Conservation (phyloP, 1,140 invertebrate genomes). For the Amyelois transitella region DNA sequence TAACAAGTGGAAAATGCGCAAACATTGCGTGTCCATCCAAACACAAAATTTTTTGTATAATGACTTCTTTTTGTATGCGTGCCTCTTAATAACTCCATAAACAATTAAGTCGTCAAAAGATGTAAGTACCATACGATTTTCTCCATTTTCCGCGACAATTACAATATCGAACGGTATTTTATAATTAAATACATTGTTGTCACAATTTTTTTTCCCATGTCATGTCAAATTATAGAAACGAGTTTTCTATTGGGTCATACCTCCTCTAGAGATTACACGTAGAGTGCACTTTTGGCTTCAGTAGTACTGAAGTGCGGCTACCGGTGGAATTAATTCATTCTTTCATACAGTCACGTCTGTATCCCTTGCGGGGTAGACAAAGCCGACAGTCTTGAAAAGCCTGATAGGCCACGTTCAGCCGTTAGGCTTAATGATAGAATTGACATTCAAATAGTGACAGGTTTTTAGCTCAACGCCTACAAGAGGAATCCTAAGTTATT, state of each 20-base stretch:
- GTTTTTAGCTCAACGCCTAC: too few relatives aligned
- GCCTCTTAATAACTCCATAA: not conserved
- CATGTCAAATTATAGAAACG: not conserved
- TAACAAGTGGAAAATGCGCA: not conserved
- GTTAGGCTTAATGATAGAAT: too few relatives aligned
- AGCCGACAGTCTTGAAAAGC: too few relatives aligned
- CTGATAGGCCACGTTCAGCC: too few relatives aligned
- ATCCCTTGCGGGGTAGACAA: too few relatives aligned
- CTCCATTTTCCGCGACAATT: not conserved
- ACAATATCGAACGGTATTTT: not conserved
- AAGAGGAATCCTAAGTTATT: too few relatives aligned
- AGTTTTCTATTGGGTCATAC: not conserved
- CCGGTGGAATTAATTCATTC: too few relatives aligned
- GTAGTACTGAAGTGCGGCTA: too few relatives aligned
- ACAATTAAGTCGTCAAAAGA: constrained; percentile 1
- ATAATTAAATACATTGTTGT: not conserved
- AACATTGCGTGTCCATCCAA: not conserved
- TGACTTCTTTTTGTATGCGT: constrained; percentile 5
- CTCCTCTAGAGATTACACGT: too few relatives aligned
- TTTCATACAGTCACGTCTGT: too few relatives aligned
- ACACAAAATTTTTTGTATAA: constrained; percentile 5
- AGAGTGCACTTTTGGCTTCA: too few relatives aligned
- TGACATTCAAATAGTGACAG: too few relatives aligned
- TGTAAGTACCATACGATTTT: not conserved
- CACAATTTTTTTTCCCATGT: not conserved